phyloP scores from a whole-genome alignment of 2,113 vertebrate genomes.

The Pelecanus crispus region DNA sequence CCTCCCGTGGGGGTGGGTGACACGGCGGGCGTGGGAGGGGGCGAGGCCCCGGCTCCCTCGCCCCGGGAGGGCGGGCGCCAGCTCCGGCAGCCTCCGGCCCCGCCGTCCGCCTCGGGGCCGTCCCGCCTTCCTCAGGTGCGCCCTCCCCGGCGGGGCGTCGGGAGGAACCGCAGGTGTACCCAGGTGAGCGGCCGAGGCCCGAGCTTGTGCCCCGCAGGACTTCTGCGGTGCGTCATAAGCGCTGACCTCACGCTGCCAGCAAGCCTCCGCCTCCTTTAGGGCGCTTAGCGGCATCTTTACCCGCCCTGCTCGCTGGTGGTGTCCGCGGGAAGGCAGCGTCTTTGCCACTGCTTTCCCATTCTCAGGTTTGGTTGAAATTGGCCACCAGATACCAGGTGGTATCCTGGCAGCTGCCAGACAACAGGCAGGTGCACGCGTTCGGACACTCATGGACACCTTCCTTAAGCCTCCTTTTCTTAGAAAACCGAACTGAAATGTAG shows the following conservation, averaged over 20 bases:
- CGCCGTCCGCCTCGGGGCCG: not conserved
- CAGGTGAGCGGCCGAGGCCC: not conserved
- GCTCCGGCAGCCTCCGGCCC: no score
- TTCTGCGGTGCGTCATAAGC: not conserved
- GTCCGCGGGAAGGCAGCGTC: fast-evolving
- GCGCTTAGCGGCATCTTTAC: fast-evolving
- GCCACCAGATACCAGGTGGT: not conserved
- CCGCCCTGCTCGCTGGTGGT: fast-evolving
- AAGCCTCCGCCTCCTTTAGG: not conserved
- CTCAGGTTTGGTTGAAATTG: not conserved
- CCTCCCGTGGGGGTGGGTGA: not conserved
- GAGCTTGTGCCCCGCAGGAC: not conserved
- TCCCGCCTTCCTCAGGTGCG: not conserved
- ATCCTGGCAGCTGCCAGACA: not conserved
- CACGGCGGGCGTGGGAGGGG: not conserved
- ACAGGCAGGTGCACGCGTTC: not conserved
- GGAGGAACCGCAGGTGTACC: no score
- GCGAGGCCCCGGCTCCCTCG: not conserved
- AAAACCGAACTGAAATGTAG: not conserved
- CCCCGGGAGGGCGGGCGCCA: not conserved
- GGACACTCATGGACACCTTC: not conserved
- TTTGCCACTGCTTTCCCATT: not conserved
- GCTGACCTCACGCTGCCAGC: not conserved
- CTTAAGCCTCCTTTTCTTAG: not conserved
- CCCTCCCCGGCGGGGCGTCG: not conserved